Conservation (phyloP, 2,888 invertebrate species). For the Tipula confusa region DNA sequence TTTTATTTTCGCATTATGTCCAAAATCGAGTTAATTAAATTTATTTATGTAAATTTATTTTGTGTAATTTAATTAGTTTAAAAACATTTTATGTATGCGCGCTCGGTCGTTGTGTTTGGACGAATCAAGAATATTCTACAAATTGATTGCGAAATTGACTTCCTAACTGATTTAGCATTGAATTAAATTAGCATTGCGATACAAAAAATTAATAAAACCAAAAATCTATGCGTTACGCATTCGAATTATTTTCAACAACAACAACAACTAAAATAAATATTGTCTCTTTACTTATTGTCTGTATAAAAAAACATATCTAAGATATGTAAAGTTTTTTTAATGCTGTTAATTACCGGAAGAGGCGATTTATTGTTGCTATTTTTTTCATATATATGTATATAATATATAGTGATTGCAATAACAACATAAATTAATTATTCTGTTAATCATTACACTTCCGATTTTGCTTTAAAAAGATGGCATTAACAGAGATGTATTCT, state of each 20-base stretch:
- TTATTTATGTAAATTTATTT: neutral
- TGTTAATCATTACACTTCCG: neutral
- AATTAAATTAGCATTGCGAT: neutral
- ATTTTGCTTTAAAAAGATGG: neutral
- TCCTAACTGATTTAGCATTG: slow-evolving; percentile 20
- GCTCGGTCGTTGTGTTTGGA: neutral
- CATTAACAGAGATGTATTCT: neutral
- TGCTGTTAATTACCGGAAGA: slow-evolving; percentile 3
- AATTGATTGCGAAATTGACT: slow-evolving; percentile 3
- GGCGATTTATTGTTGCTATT: neutral
- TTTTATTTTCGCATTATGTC: neutral
- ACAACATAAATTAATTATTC: neutral
- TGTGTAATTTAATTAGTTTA: neutral
- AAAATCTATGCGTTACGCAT: neutral
- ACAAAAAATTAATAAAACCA: neutral
- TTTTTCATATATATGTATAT: neutral
- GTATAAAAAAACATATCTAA: neutral
- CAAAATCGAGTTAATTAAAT: neutral
- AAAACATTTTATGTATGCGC: neutral
- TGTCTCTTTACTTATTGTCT: neutral
- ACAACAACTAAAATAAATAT: too few species aligned
- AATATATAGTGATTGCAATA: slow-evolving; percentile 25
- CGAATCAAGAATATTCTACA: neutral
- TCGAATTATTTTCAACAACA: neutral
- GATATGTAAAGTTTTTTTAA: neutral